A percentile compares a stretch with the other conserved stretches of the same genome.
These are phyloP conservation scores for Uloborus plumipes DNA, from an alignment of 2,888 invertebrate genomes.

Conservation along the genomic window DNA sequence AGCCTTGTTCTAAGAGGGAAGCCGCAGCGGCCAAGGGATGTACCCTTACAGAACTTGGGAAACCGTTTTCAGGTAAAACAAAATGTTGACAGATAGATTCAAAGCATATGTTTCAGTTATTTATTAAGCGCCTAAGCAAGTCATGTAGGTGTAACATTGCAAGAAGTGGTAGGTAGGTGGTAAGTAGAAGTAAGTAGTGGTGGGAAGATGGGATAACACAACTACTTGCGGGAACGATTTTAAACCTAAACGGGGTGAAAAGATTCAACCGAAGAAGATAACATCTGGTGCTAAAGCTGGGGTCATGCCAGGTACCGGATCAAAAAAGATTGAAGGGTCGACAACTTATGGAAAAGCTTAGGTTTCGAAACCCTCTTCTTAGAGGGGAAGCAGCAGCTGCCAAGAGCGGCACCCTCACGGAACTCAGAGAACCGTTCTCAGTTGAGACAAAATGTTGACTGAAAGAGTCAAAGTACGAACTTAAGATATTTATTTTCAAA, in stretches of 20 bases:
- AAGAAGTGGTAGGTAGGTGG: no score
- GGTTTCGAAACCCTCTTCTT: slow-evolving; percentile 4
- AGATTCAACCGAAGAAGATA: not conserved
- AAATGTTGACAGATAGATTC: not conserved
- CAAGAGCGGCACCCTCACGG: slow-evolving; percentile 26
- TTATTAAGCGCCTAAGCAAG: no score
- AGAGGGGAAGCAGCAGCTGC: slow-evolving; percentile 19
- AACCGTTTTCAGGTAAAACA: slow-evolving; percentile 29
- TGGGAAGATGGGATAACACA: slow-evolving; percentile 7
- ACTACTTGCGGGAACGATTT: slow-evolving; percentile 42
- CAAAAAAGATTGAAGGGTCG: slow-evolving; percentile 21
- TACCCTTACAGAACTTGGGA: slow-evolving; percentile 38
- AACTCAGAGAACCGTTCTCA: slow-evolving; percentile 28
- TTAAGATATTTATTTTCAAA: no score
- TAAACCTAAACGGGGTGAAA: not conserved
- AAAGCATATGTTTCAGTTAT: no score
- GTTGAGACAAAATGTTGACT: slow-evolving; percentile 13
- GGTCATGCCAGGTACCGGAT: slow-evolving; percentile 35
- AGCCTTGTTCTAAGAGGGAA: slow-evolving; percentile 22
- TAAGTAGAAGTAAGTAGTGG: no score
- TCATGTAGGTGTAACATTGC: no score
- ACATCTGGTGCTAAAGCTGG: slow-evolving; percentile 13
- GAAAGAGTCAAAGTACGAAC: not conserved
- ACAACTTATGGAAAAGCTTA: slow-evolving; percentile 46
- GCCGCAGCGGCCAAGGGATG: slow-evolving; percentile 13